Evolutionary conservation across 2,797 vertebrate species (phyloP), one percentile per base, ranked within the genome.

Genomic region (Macroramphosus scolopax): DNA sequence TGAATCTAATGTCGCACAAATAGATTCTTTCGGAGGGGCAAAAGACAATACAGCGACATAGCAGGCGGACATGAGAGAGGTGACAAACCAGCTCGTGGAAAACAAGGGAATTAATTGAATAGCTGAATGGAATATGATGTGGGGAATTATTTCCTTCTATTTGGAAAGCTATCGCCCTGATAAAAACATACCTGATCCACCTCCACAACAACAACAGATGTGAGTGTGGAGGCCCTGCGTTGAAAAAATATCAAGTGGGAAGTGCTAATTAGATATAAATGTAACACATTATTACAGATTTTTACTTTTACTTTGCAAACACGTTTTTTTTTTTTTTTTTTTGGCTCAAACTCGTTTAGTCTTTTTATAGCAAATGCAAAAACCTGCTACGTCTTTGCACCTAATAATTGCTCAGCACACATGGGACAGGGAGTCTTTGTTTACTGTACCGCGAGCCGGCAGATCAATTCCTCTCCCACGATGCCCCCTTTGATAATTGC

Each of bases 351-450:
- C 42, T 37, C 68, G 68, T 55, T 54, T 25, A 58, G 42, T 71
- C 55, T 78, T 76, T 77, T 68, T 75, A 68, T 71, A 68, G 70
- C 57, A 46, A 44, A 53, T 59, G 64, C n/a, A 73, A 81, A 75
- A 77, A 66, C 46, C 64, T 66, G 63, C 62, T 58, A 61, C 69
- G 73, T 82, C 67, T 80, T n/a, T 69, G 74, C 81, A 77, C 83
- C 81, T 83, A 67, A 80, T 86, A 87, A 89, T 87, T 88, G 81
- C 77, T 65, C 51, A 12, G 72, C 58, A 74, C 82, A 81, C 73
- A 57, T 49, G 81, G 82, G 82, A 83, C 63, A 58, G 48, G 5
- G 7, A 78, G 78, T 80, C 76, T 85, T 88, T 89, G 74, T 86
- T 88, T 89, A 87, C 80, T 54, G 70, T 64, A 68, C 56, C 29